A percentile compares a stretch with the other conserved stretches of the same genome.
Evolutionary conservation across 2,113 vertebrate species (phyloP).

Genomic region (Channa maculata): DNA sequence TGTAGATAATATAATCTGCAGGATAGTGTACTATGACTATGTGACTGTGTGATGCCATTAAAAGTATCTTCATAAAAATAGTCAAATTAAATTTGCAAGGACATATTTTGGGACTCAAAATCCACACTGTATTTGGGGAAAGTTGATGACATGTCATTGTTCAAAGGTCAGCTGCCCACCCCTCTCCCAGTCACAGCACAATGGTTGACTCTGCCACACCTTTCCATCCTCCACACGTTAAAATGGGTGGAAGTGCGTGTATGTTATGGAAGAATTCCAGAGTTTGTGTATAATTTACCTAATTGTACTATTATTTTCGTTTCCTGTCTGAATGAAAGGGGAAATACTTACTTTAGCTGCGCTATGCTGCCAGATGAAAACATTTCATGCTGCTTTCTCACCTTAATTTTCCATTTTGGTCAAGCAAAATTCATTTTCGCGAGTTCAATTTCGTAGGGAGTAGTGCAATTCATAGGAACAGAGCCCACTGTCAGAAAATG

Average conservation of each 20-base stretch:
- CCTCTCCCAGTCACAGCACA: neutral
- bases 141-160: slow-evolving; percentile 21
- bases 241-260: slow-evolving; percentile 24
- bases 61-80: neutral
- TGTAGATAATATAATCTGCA: neutral
- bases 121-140: slow-evolving; percentile 1
- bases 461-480: slow-evolving; percentile 47
- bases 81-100: neutral
- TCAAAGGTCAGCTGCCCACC: slow-evolving; percentile 3
- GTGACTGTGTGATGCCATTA: too few relatives aligned
- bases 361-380: slow-evolving; percentile 39
- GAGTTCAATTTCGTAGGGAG: slow-evolving; percentile 45
- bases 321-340: slow-evolving; percentile 46
- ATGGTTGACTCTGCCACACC: slow-evolving; percentile 18
- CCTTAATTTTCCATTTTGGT: slow-evolving; percentile 40
- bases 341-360: slow-evolving; percentile 28
- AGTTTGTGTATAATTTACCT: slow-evolving; percentile 41
- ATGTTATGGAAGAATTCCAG: slow-evolving; percentile 9
- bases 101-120: neutral
- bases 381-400: slow-evolving; percentile 14
- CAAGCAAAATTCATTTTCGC: slow-evolving; percentile 45
- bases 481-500: slow-evolving; percentile 54
- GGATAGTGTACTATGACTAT: neutral
- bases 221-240: slow-evolving; percentile 16
- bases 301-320: slow-evolving; percentile 40